Evolutionary conservation across 2,888 invertebrate species (phyloP), one percentile per base, ranked within the genome.

Genomic region (Platycheirus rosarum): DNA sequence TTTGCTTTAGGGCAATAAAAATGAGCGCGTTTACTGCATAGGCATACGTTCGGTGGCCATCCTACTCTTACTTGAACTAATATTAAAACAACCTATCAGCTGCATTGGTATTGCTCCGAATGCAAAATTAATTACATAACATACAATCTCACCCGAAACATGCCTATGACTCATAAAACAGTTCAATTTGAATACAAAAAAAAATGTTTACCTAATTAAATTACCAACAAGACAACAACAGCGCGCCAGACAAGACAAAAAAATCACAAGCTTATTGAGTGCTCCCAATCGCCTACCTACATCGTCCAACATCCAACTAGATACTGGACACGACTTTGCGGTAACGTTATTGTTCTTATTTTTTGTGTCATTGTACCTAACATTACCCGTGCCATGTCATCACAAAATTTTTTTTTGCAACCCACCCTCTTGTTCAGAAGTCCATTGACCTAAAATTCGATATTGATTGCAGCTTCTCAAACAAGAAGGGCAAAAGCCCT

Each of bases 391-490:
- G n/a, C n/a, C n/a, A n/a, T n/a, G n/a, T n/a, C n/a, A n/a, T n/a
- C n/a, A n/a, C n/a, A n/a, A 42, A 13, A 23, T 13, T 32, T 18
- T 2, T 6, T 46, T 53, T 23, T 40, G 40, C 40, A 9, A 8
- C 20, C 42, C 8, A 49, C 26, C 51, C 44, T 20, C 11, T 32
- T 7, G 16, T 0, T n/a, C 51, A 46, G 6, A 32, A 76, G 70
- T 76, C 40, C 70, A 20, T 76, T 70, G 70, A 76, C 63, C 70
- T 16, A 76, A 46, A 69, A 75, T 23, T 62, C 40, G 26, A 26
- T 57, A 40, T 57, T 75, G 62, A 71, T 77, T 71, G 51, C 20
- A 23, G 9, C 60, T n/a, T 44, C 29, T 26, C 29, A 7, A 65
- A 57, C 14, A 57, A 55, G 13, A 23, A 55, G 37, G 0, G 20